Base-by-base conservation (phyloP, 2,888 invertebrate species). In the Psylliodes chrysocephalus region DNA sequence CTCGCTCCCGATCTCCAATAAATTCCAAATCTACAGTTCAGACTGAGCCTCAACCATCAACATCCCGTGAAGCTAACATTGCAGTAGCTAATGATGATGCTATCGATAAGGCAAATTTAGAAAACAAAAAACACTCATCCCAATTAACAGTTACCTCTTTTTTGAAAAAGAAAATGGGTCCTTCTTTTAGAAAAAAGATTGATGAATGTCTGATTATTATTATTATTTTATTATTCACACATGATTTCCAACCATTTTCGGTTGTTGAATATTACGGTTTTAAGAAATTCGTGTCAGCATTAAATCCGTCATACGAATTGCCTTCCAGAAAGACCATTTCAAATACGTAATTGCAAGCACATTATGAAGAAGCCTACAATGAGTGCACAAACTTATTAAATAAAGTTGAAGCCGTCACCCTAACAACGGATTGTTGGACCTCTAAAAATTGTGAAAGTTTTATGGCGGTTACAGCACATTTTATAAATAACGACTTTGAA, bases 391-490 rank as follows among this genome's bases (percentile, higher is more conserved):
- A 40, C 7, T 5, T 53, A 7, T 14, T 66, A 18, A 8, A 18
- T 53, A 53, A 62, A 7, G 69, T 71, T 38, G 51, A 47, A 54
- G 57, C 65, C 19, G 69, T 72, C 5, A 68, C 71, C 35, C 12
- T 78, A 35, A 78, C 77, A 19, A 76, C 75, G 4, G 78, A 78
- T 65, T 71, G 72, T 49, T 77, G 77, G 77, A 76, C 77, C 12
- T 78, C 77, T 5, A 14, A 59, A 6, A 75, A 69, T 49, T 71
- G 64, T 18, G 76, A 77, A 49, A 72, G 65, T 63, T 77, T 66
- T 66, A n/a, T n/a, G n/a, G n/a, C n/a, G n/a, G n/a, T n/a, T n/a
- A n/a, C n/a, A n/a, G n/a, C n/a, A n/a, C n/a, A 60, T 77, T 33
- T 74, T 67, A 18, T 70, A 74, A 42, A 71, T 52, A 44, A 68